Percentiles rank a stretch among this genome's conserved stretches.
Conservation (phyloP, 1,140 invertebrate species). For the Hermetia illucens region DNA sequence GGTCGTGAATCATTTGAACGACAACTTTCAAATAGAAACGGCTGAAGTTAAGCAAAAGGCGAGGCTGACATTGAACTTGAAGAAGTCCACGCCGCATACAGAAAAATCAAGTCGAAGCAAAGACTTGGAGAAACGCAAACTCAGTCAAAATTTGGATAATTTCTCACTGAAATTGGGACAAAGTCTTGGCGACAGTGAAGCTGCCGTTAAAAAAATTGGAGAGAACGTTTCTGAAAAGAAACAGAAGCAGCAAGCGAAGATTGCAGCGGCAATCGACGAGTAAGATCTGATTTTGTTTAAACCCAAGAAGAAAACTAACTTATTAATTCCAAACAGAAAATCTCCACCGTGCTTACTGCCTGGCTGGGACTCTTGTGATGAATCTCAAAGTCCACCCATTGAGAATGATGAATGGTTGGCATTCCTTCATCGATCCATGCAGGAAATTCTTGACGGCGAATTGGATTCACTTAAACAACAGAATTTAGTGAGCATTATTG, state of each 20-base stretch:
- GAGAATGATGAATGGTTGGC: conserved; percentile 75
- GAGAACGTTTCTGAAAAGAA: background rate
- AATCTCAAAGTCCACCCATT: conserved; percentile 41
- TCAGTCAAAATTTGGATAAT: conserved; percentile 32
- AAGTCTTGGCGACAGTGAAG: conserved; percentile 20
- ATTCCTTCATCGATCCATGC: conserved; percentile 51
- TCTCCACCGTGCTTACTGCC: conserved; percentile 25
- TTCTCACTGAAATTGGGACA: conserved; percentile 40
- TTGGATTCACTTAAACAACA: conserved; percentile 53
- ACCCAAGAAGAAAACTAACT: too few relatives aligned
- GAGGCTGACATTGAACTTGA: background rate
- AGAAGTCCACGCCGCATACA: background rate
- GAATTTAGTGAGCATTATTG: conserved; percentile 54
- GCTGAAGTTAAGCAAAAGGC: conserved; percentile 19
- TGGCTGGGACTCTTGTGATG: conserved; percentile 29
- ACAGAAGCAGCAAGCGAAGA: too few relatives aligned
- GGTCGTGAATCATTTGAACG: conserved; percentile 41
- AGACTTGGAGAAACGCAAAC: conserved; percentile 28
- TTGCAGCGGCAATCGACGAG: too few relatives aligned
- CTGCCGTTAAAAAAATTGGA: background rate
- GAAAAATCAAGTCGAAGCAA: conserved; percentile 13
- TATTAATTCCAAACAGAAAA: too few relatives aligned
- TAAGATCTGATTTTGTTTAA: too few relatives aligned
- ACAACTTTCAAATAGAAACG: conserved; percentile 33
- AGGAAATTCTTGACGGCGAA: conserved; percentile 58